Conservation (phyloP, 2,888 invertebrate species). For the Drosophila lacicola region DNA sequence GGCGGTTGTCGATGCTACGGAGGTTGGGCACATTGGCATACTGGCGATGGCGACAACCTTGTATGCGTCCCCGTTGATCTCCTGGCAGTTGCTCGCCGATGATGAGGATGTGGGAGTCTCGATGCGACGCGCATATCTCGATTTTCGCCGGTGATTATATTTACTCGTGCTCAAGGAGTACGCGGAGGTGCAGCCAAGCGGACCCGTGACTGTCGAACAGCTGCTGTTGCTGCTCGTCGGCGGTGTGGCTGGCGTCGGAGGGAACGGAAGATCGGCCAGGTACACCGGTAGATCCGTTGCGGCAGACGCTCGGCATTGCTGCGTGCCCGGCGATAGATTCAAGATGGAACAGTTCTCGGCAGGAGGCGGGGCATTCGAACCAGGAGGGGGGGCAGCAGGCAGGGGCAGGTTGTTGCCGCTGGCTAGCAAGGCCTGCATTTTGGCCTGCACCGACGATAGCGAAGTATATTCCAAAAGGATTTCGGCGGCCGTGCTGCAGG, state of each 20-base stretch:
- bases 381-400: constrained; percentile 1
- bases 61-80: constrained; percentile 19
- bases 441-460: constrained; percentile 20
- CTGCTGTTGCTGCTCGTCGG: constrained; percentile 60
- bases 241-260: constrained; percentile 53
- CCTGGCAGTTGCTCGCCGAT: constrained; percentile 9
- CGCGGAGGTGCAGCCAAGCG: constrained; percentile 15
- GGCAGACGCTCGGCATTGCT: not conserved
- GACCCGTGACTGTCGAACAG: constrained; percentile 47
- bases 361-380: not conserved
- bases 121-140: constrained; percentile 60
- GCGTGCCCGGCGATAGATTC: constrained; percentile 25
- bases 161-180: constrained; percentile 27
- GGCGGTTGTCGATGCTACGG: not conserved
- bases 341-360: constrained; percentile 18
- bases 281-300: not conserved
- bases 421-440: constrained; percentile 3
- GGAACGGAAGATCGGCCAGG: constrained; percentile 41
- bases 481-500: constrained; percentile 69
- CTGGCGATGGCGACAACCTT: constrained; percentile 34
- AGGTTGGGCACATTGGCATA: constrained; percentile 17
- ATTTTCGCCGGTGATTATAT: constrained; percentile 66
- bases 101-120: constrained; percentile 38
- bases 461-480: constrained; percentile 76
- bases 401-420: not conserved